Evolutionary conservation across 2,113 vertebrate genomes (phyloP).

Genomic region (Falco punctatus): DNA sequence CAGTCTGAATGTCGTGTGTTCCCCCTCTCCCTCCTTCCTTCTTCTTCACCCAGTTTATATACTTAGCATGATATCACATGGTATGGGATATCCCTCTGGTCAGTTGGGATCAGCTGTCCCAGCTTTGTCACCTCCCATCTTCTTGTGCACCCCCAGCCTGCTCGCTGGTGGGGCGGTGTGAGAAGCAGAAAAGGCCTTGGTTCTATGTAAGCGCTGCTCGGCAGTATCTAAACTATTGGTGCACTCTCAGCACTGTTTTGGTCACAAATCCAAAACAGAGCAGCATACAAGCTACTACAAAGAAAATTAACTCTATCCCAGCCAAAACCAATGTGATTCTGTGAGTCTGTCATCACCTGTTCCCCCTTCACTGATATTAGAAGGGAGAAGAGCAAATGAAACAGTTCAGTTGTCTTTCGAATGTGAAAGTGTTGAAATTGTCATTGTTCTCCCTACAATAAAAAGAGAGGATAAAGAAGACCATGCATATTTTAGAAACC

Average conservation of each 20-base stretch:
- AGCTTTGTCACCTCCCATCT: not conserved
- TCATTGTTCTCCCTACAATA: not conserved
- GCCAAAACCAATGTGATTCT: not conserved
- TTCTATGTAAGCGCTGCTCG: not conserved
- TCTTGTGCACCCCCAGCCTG: rapidly evolving
- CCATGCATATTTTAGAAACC: not conserved
- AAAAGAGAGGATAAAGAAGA: not conserved
- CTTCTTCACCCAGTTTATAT: too few species aligned
- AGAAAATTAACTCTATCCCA: not conserved
- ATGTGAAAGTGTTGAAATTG: not conserved
- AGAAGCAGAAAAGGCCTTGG: not conserved
- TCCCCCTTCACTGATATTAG: not conserved
- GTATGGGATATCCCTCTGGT: too few species aligned
- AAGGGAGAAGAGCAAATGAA: not conserved
- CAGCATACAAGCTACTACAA: not conserved
- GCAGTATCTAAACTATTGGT: not conserved
- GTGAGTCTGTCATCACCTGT: not conserved
- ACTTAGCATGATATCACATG: too few species aligned
- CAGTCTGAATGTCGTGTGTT: rapidly evolving
- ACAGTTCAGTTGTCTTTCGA: not conserved
- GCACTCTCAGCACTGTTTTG: not conserved
- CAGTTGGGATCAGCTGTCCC: not conserved
- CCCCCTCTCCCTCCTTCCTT: too few species aligned
- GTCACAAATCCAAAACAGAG: not conserved
- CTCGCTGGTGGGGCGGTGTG: rapidly evolving